Conservation (phyloP, 2,888 invertebrate species). For the Acanthosepion esculentum region DNA sequence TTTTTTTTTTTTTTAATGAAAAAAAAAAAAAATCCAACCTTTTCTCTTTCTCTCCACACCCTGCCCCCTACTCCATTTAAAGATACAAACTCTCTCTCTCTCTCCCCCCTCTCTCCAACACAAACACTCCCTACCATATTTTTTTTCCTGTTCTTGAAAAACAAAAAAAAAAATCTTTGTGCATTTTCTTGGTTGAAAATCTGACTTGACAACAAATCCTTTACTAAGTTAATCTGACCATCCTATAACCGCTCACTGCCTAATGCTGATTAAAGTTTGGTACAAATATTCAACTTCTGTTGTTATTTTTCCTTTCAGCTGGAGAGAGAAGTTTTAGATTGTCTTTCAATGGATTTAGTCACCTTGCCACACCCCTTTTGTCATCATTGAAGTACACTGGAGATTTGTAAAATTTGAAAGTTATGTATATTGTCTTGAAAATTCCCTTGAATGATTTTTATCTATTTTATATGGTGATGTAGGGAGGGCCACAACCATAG, state of each 20-base stretch:
- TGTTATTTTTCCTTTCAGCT: background rate
- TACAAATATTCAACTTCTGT: background rate
- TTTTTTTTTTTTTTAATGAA: background rate
- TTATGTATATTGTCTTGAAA: no score
- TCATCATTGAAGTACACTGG: no score
- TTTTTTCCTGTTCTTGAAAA: background rate
- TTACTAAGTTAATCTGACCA: slow-evolving; percentile 21
- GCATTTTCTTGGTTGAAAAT: slow-evolving; percentile 8
- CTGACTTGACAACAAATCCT: background rate
- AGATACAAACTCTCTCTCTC: background rate
- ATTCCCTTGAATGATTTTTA: no score
- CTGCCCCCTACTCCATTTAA: background rate
- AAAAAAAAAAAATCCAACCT: background rate
- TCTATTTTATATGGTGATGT: no score
- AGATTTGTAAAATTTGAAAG: no score
- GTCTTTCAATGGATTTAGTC: no score
- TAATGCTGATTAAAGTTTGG: slow-evolving; percentile 33
- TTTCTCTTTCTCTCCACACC: background rate
- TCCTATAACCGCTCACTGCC: slow-evolving; percentile 33
- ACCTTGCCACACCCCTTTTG: no score
- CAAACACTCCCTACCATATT: background rate
- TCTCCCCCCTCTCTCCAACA: background rate
- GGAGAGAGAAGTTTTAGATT: background rate
- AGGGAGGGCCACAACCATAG: no score
- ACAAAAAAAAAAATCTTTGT: background rate